phyloP scores from a whole-genome alignment of 2,888 invertebrate genomes.

The Abrostola tripartita region DNA sequence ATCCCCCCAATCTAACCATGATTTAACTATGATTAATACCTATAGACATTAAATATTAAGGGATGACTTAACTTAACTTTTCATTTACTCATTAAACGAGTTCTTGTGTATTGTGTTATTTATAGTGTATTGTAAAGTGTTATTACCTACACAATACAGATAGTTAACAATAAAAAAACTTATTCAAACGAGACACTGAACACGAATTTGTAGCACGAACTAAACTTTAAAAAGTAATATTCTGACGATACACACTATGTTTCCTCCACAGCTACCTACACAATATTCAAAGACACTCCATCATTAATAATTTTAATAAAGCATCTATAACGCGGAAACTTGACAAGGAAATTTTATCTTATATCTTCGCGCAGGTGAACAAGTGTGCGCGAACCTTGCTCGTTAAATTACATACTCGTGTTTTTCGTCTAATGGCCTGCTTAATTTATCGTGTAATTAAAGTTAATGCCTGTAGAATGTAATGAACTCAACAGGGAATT shows the following conservation, averaged over 20 bases:
- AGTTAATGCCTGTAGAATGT: slow-evolving; percentile 42
- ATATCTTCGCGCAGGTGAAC: slow-evolving; percentile 27
- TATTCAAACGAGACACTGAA: too few species aligned
- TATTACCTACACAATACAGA: too few species aligned
- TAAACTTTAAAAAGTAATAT: too few species aligned
- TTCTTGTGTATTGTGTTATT: too few species aligned
- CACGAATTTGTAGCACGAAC: too few species aligned
- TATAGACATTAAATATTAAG: too few species aligned
- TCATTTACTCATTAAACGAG: too few species aligned
- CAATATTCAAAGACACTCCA: neutral
- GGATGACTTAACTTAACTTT: too few species aligned
- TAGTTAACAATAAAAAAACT: too few species aligned
- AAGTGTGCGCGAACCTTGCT: slow-evolving; percentile 19
- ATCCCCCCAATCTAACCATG: neutral
- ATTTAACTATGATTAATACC: neutral
- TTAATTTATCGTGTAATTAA: slow-evolving; percentile 58
- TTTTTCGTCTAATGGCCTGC: slow-evolving; percentile 45
- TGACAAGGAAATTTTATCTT: slow-evolving; percentile 29
- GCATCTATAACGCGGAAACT: slow-evolving; percentile 5
- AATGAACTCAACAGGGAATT: slow-evolving; percentile 37
- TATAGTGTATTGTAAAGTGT: too few species aligned
- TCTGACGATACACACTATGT: too few species aligned
- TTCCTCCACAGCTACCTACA: neutral
- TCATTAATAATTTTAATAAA: slow-evolving; percentile 14
- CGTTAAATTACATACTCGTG: slow-evolving; percentile 44